Evolutionary conservation across 2,113 vertebrate species (phyloP), one percentile per base, ranked within the genome.

Genomic region (Semicossyphus pulcher): DNA sequence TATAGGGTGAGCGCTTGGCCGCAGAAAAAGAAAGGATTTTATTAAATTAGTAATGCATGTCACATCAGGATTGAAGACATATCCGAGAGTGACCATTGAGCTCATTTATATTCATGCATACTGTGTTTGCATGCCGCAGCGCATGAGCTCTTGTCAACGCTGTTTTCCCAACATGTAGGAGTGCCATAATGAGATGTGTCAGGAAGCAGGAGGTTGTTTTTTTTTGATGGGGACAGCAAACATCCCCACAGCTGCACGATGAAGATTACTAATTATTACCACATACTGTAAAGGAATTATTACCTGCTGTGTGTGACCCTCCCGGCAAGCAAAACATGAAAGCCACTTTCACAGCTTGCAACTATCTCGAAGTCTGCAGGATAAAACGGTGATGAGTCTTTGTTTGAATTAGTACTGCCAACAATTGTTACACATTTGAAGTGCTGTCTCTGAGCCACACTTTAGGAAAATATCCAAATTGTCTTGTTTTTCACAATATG

Each of bases 241-340:
- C 64, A 78, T 67, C 52, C 57, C 21, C 18, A 1, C 76, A 80
- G 71, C 83, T 86, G 85, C 62, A 75, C 34, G 56, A 23, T 72
- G 75, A 39, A 81, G 86, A 89, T 85, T 78, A 70, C n/a, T 78
- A 84, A 87, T 87, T 87, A 85, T 77, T 76, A 71, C 37, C 62
- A 72, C 76, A 56, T 41, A 76, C 44, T 75, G 75, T 62, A 64
- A 62, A 84, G 41, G 48, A 75, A 54, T 84, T 77, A 84, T 73
- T 66, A 76, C 83, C 56, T 85, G 76, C 73, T 86, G 66, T 64
- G 72, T n/a, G n/a, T 66, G 65, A 70, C 72, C 77, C 65, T 72
- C 34, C 67, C 71, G 70, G 70, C 60, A 72, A 68, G 20, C 25
- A 61, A 7, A 23, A 71, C 57, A 64, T 83, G 73, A 85, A 89